A percentile compares a stretch with the other conserved stretches of the same genome.
Conservation (phyloP, 2,113 vertebrate species). For the Pelmatolapia mariae region DNA sequence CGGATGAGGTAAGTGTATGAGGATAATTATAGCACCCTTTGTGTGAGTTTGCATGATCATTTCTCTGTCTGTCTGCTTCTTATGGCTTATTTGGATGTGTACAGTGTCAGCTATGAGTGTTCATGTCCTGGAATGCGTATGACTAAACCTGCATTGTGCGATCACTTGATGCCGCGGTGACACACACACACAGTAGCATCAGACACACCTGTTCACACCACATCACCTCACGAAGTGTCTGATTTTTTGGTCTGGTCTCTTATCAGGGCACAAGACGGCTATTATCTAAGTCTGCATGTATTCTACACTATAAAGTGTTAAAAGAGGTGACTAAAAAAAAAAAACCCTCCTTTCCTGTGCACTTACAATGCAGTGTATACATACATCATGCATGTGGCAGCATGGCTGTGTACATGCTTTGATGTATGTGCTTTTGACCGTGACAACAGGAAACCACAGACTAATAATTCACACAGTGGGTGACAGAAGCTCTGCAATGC, state of each 20-base stretch:
- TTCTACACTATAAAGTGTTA: not conserved
- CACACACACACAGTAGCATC: not conserved
- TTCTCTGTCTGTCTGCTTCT: slow-evolving; percentile 8
- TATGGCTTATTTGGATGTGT: slow-evolving; percentile 10
- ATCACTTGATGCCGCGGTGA: not conserved
- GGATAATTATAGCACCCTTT: slow-evolving; percentile 27
- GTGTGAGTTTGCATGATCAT: not conserved
- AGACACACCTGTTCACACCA: slow-evolving; percentile 28
- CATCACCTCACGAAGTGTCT: slow-evolving; percentile 36
- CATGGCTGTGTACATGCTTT: not conserved
- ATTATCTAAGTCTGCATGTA: not conserved
- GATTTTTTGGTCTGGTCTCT: slow-evolving; percentile 6
- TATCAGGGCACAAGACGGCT: not conserved
- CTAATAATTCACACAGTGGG: slow-evolving; percentile 34
- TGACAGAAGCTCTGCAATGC: slow-evolving; percentile 37
- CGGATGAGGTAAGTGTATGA: slow-evolving; percentile 16
- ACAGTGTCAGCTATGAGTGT: not conserved
- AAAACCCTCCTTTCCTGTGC: accelerated
- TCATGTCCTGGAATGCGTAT: slow-evolving; percentile 44
- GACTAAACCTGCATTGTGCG: slow-evolving; percentile 30
- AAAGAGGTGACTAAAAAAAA: not conserved
- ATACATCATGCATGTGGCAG: slow-evolving; percentile 5
- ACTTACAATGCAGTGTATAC: not conserved
- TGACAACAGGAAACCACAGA: slow-evolving; percentile 43
- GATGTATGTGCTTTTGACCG: not conserved